Evolutionary conservation across 2,888 invertebrate species (phyloP).

Genomic region (Subacronicta megacephala): DNA sequence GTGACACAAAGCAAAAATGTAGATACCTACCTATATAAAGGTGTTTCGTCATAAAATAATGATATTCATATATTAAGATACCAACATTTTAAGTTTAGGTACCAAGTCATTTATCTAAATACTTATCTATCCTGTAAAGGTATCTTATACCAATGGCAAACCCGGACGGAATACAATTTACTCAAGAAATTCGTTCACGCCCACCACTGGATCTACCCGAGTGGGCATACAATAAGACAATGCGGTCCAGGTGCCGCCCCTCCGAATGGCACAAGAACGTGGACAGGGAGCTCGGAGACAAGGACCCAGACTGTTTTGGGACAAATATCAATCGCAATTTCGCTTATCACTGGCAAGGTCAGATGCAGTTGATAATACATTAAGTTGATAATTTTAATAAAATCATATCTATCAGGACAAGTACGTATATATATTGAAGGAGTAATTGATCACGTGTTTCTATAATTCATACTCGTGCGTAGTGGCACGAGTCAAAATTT

Average conservation of each 20-base stretch:
- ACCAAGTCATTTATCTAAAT: no score
- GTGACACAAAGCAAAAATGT: no score
- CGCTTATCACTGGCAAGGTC: conserved; percentile 87
- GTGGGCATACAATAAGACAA: conserved; percentile 74
- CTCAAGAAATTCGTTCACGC: conserved; percentile 64
- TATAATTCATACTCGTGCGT: not conserved
- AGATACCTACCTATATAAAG: no score
- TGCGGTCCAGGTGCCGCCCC: conserved; percentile 66
- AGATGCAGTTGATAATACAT: conserved; percentile 26
- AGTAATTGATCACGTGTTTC: conserved; percentile 1
- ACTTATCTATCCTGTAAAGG: conserved; percentile 59
- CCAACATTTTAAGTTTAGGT: no score
- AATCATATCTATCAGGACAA: conserved; percentile 6
- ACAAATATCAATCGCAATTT: conserved; percentile 85
- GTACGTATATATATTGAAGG: not conserved
- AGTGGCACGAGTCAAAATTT: not conserved
- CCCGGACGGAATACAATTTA: conserved; percentile 80
- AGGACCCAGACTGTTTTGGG: conserved; percentile 73
- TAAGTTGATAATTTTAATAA: conserved; percentile 13
- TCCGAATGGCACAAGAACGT: conserved; percentile 80
- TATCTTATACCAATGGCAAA: conserved; percentile 82
- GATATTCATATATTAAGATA: no score
- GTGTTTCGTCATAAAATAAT: no score
- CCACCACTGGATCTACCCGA: conserved; percentile 62
- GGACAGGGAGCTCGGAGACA: conserved; percentile 62